Base-by-base conservation (phyloP, 2,888 invertebrate species). In the Geotrupes spiniger region DNA sequence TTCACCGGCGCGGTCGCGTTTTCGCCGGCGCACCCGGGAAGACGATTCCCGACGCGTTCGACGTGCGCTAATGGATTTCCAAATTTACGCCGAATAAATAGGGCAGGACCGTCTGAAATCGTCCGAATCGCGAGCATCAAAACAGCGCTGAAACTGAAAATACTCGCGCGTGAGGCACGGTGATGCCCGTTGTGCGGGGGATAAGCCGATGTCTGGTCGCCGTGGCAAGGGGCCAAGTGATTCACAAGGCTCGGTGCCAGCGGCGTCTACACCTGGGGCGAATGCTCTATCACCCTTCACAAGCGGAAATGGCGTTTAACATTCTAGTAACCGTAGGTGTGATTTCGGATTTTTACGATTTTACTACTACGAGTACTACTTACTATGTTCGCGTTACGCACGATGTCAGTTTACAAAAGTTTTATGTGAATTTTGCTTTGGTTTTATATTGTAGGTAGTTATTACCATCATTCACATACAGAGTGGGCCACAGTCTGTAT, bases 211-310 rank as follows among this genome's bases (percentile, higher is more conserved):
- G 65, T 64, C 65, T 61, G 49, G 57, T 39, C 51, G 62, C 58
- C 58, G 53, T 60, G 62, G 58, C 60, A 51, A 57, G 51, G 40
- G 58, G 61, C 62, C 59, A 59, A 53, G 61, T 68, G 66, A 68
- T 62, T 68, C 66, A 66, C 56, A 62, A 61, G 63, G 64, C 63
- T 53, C 48, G 37, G 46, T 57, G 63, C 64, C 66, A 68, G 63
- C 56, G 57, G 53, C 60, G 61, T 63, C 63, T 66, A 60, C 59
- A 59, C 60, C 60, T 60, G 58, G 53, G 57, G 58, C 58, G 53
- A 59, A 59, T 51, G 57, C 46, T 56, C 58, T 53, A 54, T 54
- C 53, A 50, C 57, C 53, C 52, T 46, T 45, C 55, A 53, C 58
- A 46, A 42, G 51, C 53, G 53, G 56, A 57, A 49, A 52, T 49